Evolutionary conservation across 2,113 vertebrate species (phyloP), one percentile per base, ranked within the genome.

Genomic region (Trichomycterus rosablanca): DNA sequence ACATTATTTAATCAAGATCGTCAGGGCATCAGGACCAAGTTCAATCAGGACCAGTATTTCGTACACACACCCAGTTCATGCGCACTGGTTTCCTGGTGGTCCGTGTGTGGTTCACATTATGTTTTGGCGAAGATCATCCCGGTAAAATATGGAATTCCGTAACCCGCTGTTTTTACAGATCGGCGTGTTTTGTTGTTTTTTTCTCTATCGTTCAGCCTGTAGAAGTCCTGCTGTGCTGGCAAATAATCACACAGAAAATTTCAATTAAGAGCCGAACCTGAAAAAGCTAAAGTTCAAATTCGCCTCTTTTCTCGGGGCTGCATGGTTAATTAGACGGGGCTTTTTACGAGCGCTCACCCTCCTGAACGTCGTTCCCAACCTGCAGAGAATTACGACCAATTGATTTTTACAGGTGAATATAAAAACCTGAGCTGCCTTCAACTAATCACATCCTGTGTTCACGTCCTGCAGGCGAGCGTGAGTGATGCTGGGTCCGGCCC

Each of bases 41-140:
- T n/a, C n/a, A n/a, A n/a, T n/a, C n/a, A n/a, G n/a, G n/a, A n/a
- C n/a, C n/a, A n/a, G n/a, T n/a, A n/a, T n/a, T n/a, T n/a, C n/a
- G n/a, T n/a, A n/a, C n/a, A n/a, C n/a, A n/a, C n/a, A n/a, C n/a
- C n/a, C n/a, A n/a, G n/a, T n/a, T n/a, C 39, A 26, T 18, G 8
- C 2, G 14, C 26, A 26, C 24, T 10, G 3, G 9, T 49, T 58
- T 66, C 63, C 8, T 66, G 44, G 56, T 59, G 56, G 56, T 59
- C 56, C 18, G 32, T 66, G 57, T 59, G 28, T 66, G 67, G 58
- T 74, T 56, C 46, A 51, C 39, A 63, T 74, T 66, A 73, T 22
- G 19, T 23, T 43, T 70, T 69, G 71, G 66, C 45, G 55, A 45
- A 5, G 46, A 18, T 19, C 43, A 58, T 71, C 59, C 52, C 20